Percentiles rank a stretch among this genome's conserved stretches.
Evolutionary conservation across 2,888 invertebrate genomes (phyloP).

Genomic region (Tenthredo distinguenda): DNA sequence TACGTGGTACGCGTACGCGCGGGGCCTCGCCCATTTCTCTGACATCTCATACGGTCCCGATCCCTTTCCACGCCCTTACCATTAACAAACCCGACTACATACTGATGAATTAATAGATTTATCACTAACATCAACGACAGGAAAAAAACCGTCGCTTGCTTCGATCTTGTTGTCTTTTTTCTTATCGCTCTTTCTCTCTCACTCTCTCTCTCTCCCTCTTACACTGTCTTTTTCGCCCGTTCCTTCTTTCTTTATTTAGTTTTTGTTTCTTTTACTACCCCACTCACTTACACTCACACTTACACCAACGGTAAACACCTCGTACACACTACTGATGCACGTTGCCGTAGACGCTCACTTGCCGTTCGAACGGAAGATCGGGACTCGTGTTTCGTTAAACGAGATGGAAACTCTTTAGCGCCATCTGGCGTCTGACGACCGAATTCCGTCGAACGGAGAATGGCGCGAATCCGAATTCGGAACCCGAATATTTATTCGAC

Average conservation of each 20-base stretch:
- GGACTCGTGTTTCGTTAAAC: neutral
- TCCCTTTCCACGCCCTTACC: neutral
- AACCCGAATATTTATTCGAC: neutral
- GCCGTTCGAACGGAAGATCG: neutral
- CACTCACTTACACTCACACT: neutral
- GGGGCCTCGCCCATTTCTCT: constrained; percentile 66
- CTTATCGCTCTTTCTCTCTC: neutral
- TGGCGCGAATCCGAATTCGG: neutral
- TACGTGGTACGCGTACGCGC: constrained; percentile 63
- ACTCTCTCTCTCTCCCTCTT: neutral
- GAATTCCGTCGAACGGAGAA: neutral
- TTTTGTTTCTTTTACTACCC: neutral
- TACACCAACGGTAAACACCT: neutral
- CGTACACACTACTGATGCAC: neutral
- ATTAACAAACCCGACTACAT: neutral
- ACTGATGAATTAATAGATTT: neutral
- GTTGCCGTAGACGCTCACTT: neutral
- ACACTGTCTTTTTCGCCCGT: neutral
- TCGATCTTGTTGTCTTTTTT: neutral
- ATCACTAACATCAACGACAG: neutral
- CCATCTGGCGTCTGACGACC: neutral
- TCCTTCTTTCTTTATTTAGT: neutral
- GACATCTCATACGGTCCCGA: constrained; percentile 58
- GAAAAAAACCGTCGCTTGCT: neutral
- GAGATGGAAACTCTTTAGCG: neutral